Percentiles rank a stretch among this genome's conserved stretches.
Evolutionary conservation across 2,797 vertebrate species (phyloP).

Genomic region (Urocyon cinereoargenteus): DNA sequence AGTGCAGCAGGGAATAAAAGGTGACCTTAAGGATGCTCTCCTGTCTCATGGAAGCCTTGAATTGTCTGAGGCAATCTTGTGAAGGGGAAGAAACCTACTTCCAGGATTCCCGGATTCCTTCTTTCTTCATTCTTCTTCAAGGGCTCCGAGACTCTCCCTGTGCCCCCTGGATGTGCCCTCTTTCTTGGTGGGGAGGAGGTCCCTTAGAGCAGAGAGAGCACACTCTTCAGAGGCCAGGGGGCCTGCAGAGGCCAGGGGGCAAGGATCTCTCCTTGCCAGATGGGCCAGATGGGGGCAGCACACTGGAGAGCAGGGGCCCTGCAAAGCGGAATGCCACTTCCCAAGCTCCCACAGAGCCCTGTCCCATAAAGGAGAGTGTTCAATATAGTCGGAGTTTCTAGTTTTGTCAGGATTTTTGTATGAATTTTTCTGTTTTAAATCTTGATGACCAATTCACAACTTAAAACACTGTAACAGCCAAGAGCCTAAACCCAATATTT

Average conservation of each 20-base stretch:
- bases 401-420: background rate
- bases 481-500: background rate
- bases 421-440: constrained; percentile 26
- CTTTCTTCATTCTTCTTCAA: background rate
- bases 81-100: background rate
- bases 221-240: background rate
- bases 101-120: background rate
- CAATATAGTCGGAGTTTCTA: background rate
- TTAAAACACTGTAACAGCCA: constrained; percentile 29
- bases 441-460: background rate
- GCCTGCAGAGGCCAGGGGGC: background rate
- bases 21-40: background rate
- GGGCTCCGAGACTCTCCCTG: background rate
- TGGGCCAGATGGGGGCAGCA: rapidly evolving
- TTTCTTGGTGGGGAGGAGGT: background rate
- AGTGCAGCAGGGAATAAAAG: background rate
- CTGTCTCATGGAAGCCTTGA: background rate
- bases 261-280: background rate
- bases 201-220: background rate
- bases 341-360: background rate
- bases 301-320: background rate
- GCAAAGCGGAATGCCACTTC: background rate
- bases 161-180: background rate
- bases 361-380: background rate
- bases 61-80: background rate